Base-by-base conservation (phyloP, 2,113 vertebrate species). In the Zosterops borbonicus region DNA sequence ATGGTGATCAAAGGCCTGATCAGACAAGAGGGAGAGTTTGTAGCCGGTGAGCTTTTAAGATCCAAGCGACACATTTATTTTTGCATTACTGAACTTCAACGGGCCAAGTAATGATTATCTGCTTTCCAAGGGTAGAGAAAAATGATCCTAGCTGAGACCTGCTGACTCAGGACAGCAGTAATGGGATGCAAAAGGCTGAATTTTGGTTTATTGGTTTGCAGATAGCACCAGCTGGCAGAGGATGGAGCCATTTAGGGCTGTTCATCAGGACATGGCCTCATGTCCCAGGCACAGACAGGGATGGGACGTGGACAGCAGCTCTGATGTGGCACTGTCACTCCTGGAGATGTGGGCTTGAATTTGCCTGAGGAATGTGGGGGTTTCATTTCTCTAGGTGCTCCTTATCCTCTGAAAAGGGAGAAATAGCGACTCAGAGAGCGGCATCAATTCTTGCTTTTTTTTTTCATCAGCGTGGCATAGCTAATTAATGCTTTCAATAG, bases 401-500 rank as follows among this genome's bases (percentile, higher is more conserved):
- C 47, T 44, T 11, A 16, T 9, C 67, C 58, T 69, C 35, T 18
- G 65, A 92, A 94, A 92, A 4, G 47, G 71, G 53, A 94, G 33
- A 73, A 92, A 84, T 2, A 85, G 0, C 13, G 27, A 47, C 75
- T 74, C 28, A n/a, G n/a, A n/a, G n/a, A n/a, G n/a, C n/a, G n/a
- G n/a, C n/a, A n/a, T 22, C 63, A 33, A 31, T 53, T 92, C 90
- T 76, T 91, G 80, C 89, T 60, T 83, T 96, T 69, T 96, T 69
- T 39, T 39, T 95, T 97, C 98, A 96, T 97, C 97, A 94, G 93
- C 20, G 92, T 28, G 89, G 95, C 95, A 94, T 37, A 74, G 37
- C 84, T 97, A 94, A 96, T 97, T 97, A 97, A 96, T 90, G 97
- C 87, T 94, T 95, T 97, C 97, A 95, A 90, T 98, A 98, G 97